Percentiles rank a stretch among this genome's conserved stretches.
Evolutionary conservation across 1,140 invertebrate species (phyloP).

Genomic region (Eumaeus atala): DNA sequence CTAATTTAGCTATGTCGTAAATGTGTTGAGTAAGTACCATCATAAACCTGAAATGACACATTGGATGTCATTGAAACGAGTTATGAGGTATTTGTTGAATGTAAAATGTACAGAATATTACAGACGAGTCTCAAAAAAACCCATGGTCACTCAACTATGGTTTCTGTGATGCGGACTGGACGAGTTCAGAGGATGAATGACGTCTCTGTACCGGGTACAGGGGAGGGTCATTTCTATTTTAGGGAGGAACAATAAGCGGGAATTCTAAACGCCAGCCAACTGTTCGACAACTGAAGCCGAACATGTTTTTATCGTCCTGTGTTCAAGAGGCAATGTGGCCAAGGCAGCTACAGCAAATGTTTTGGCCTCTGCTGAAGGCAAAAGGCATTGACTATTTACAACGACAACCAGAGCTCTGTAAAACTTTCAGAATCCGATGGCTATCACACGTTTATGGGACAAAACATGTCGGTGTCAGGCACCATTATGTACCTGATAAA

Average conservation of each 20-base stretch:
- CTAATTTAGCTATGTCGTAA: conserved; percentile 24
- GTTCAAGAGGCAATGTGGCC: too few relatives aligned
- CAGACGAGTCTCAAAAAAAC: conserved; percentile 38
- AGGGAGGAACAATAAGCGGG: conserved; percentile 29
- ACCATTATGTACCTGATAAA: conserved; percentile 31
- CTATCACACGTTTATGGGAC: conserved; percentile 27
- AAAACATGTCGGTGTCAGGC: conserved; percentile 30
- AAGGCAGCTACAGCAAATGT: too few relatives aligned
- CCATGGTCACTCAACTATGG: too few relatives aligned
- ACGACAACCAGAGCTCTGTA: conserved; percentile 34
- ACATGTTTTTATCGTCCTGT: too few relatives aligned
- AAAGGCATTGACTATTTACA: conserved; percentile 25
- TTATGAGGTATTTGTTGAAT: conserved; percentile 32
- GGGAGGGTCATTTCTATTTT: conserved; percentile 36
- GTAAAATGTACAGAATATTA: conserved; percentile 30
- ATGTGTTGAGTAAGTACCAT: conserved; percentile 24
- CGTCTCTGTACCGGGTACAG: conserved; percentile 33
- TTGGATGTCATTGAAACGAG: conserved; percentile 26
- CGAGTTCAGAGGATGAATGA: conserved; percentile 27
- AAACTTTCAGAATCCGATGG: conserved; percentile 30
- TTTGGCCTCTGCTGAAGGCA: conserved; percentile 20
- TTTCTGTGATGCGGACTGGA: conserved; percentile 60
- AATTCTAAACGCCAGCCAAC: too few relatives aligned
- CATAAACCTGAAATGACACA: conserved; percentile 23
- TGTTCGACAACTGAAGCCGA: too few relatives aligned